phyloP scores from a whole-genome alignment of 2,888 invertebrate species.

The Meteorus cinctellus region DNA sequence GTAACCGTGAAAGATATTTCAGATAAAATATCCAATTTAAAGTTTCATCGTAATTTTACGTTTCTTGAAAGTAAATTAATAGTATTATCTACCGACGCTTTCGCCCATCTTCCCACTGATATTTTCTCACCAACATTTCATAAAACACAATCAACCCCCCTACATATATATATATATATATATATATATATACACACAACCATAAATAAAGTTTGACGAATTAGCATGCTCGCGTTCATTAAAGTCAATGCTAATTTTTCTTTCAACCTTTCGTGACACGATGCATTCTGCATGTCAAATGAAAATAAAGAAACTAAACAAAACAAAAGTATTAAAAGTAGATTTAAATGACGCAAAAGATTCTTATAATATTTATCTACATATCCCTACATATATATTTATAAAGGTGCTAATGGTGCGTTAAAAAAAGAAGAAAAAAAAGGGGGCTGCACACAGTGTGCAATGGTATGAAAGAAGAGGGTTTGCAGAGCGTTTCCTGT shows the following conservation, averaged over 20 bases:
- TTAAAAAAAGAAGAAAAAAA: slow-evolving; percentile 15
- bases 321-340: not conserved
- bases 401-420: slow-evolving; percentile 27
- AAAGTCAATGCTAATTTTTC: slow-evolving; percentile 41
- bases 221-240: slow-evolving; percentile 69
- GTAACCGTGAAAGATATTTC: slow-evolving; percentile 50
- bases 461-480: not conserved
- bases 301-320: not conserved
- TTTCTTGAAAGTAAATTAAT: slow-evolving; percentile 71
- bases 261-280: slow-evolving; percentile 36
- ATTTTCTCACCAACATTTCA: slow-evolving; percentile 27
- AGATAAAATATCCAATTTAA: slow-evolving; percentile 53
- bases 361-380: not conserved
- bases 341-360: not conserved
- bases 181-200: not conserved
- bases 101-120: slow-evolving; percentile 36
- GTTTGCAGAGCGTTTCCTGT: slow-evolving; percentile 22
- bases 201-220: slow-evolving; percentile 62
- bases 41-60: slow-evolving; percentile 70
- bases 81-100: slow-evolving; percentile 65
- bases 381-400: not conserved
- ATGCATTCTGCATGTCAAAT: slow-evolving; percentile 36
- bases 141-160: slow-evolving; percentile 6
- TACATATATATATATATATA: too few species aligned
- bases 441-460: not conserved